Evolutionary conservation across 2,797 vertebrate species (phyloP).

Genomic region (Sebastes oblongus): DNA sequence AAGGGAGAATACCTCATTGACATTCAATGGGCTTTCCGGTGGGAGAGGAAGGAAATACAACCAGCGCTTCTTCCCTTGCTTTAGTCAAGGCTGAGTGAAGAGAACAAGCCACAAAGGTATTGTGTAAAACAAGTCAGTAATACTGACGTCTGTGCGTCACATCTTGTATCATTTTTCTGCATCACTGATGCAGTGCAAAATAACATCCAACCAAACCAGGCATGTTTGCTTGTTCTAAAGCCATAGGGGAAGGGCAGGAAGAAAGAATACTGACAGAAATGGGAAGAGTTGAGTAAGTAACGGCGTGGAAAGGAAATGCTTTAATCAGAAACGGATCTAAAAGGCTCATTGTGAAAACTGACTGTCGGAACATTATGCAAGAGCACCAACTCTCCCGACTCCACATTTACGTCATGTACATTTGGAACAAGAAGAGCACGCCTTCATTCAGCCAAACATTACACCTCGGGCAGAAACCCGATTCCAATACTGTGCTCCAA

Average conservation of each 20-base stretch:
- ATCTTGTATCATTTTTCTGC: slow-evolving; percentile 66
- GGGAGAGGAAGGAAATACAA: slow-evolving; percentile 40
- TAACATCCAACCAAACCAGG: slow-evolving; percentile 49
- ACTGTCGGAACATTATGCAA: slow-evolving; percentile 34
- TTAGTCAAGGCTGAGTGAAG: slow-evolving; percentile 49
- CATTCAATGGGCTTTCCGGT: slow-evolving; percentile 11
- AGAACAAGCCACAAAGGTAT: slow-evolving; percentile 61
- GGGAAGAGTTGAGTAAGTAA: slow-evolving; percentile 41
- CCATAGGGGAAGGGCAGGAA: neutral
- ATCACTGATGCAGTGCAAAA: slow-evolving; percentile 52
- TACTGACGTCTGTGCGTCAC: slow-evolving; percentile 48
- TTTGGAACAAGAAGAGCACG: slow-evolving; percentile 4
- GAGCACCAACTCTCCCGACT: slow-evolving; percentile 27
- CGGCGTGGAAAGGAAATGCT: neutral
- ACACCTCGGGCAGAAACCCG: slow-evolving; percentile 14
- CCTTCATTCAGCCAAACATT: slow-evolving; percentile 23
- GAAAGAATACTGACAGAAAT: slow-evolving; percentile 27
- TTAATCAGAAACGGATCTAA: slow-evolving; percentile 29
- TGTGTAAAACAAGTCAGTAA: slow-evolving; percentile 47
- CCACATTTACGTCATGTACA: slow-evolving; percentile 41
- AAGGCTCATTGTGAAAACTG: slow-evolving; percentile 25
- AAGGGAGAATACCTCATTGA: slow-evolving; percentile 26
- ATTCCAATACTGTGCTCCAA: neutral
- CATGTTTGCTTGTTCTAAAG: slow-evolving; percentile 54
- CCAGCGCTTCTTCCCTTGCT: slow-evolving; percentile 32